Base-by-base conservation (phyloP, 2,888 invertebrate species). In the Drymonia ruficornis region DNA sequence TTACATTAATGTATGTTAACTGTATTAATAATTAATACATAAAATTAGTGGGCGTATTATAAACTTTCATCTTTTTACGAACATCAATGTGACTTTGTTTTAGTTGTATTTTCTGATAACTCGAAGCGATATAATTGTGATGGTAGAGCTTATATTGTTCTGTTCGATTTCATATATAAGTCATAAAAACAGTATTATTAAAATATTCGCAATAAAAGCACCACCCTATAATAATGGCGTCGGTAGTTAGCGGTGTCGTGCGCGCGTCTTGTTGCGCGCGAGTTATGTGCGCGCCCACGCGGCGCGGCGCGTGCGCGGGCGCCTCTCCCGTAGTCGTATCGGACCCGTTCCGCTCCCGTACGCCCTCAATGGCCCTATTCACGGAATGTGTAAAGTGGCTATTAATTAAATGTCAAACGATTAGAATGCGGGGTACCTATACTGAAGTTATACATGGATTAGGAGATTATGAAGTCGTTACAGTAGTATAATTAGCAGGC, bases 171-270 rank as follows among this genome's bases (percentile, higher is more conserved):
- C 7, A 1, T 8, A 29, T 8, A 29, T 3, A 3, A 29, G 9
- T 9, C 3, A 31, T 2, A 11, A 31, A 31, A 31, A 11, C n/a
- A 31, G 12, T 31, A 31, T 23, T 23, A 16, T 19, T 18, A 12
- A 19, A 44, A 16, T 44, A 44, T n/a, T n/a, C n/a, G n/a, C n/a
- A n/a, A n/a, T 44, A 18, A 44, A 23, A 23, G 12, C 23, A 44
- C 8, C 88, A 79, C 0, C 76, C 85, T 88, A 74, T 89, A 79
- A 7, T 63, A 59, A 57, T 55, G 71, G 74, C 71, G 82, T 74
- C 80, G 83, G 90, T 91, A 91, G 89, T 91, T 90, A 90, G 88
- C 73, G 65, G 76, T 83, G 78, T 79, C 83, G 83, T 81, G 86
- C 82, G 76, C 81, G 81, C 81, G 87, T 87, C 90, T 91, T 82